Evolutionary conservation across 2,797 vertebrate species (phyloP).

Genomic region (Typhlichthys subterraneus): DNA sequence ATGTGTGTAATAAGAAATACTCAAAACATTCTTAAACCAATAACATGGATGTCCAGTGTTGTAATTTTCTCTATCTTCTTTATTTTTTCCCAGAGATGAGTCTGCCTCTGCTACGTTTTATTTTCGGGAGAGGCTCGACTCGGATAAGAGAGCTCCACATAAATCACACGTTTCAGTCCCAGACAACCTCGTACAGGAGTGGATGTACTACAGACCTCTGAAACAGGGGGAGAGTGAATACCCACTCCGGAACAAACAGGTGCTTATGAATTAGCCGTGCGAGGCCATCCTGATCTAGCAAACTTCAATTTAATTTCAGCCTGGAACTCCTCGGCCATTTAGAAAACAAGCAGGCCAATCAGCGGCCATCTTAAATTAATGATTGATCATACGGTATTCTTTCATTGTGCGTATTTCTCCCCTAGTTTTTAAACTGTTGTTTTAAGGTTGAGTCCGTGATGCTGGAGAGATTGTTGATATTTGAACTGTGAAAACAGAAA

Average conservation of each 20-base stretch:
- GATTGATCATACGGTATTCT: too few species aligned
- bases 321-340: too few species aligned
- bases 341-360: too few species aligned
- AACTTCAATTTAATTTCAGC: too few species aligned
- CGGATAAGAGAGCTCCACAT: slow-evolving; percentile 37
- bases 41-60: background rate
- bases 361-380: too few species aligned
- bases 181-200: slow-evolving; percentile 73
- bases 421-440: too few species aligned
- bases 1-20: background rate
- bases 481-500: too few species aligned
- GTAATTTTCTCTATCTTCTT: background rate
- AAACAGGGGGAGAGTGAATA: slow-evolving; percentile 79
- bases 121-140: slow-evolving; percentile 68
- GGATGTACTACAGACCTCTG: slow-evolving; percentile 86
- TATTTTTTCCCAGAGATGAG: slow-evolving; percentile 79
- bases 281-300: too few species aligned
- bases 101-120: slow-evolving; percentile 91
- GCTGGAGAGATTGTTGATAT: too few species aligned
- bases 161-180: slow-evolving; percentile 27
- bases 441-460: too few species aligned
- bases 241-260: slow-evolving; percentile 85
- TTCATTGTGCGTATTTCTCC: too few species aligned
- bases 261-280: slow-evolving; percentile 39
- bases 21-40: background rate